A percentile compares a stretch with the other conserved stretches of the same genome.
Evolutionary conservation across 2,113 vertebrate species (phyloP).

Genomic region (Dicaeum eximium): DNA sequence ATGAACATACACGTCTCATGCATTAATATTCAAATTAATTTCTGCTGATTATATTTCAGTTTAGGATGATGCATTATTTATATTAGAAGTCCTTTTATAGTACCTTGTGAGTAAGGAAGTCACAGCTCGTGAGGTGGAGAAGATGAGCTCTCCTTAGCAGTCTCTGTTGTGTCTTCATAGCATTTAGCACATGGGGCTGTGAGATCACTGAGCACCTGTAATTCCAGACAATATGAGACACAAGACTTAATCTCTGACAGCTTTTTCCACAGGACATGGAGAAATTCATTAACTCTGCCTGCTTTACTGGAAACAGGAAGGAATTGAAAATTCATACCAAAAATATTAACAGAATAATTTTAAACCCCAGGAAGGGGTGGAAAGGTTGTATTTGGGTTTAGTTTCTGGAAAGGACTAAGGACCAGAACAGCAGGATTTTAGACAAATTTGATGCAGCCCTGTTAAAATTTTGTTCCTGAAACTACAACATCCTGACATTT

Average conservation of each 20-base stretch:
- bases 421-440: background rate
- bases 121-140: background rate
- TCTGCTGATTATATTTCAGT: constrained; percentile 8
- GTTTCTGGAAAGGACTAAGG: background rate
- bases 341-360: background rate
- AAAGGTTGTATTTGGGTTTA: background rate
- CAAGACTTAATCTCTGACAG: background rate
- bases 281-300: background rate
- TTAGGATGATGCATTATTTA: background rate
- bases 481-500: background rate
- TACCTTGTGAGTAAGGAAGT: constrained; percentile 2
- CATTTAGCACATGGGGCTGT: background rate
- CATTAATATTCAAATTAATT: constrained; percentile 16
- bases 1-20: background rate
- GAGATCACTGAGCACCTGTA: background rate
- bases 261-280: constrained; percentile 23
- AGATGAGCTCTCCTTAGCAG: background rate
- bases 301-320: constrained; percentile 16
- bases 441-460: background rate
- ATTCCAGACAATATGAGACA: background rate
- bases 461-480: background rate
- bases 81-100: background rate
- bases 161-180: background rate
- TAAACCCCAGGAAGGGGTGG: accelerated
- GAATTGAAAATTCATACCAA: background rate